These are phyloP conservation scores for Atlantisia rogersi DNA, from an alignment of 2,113 vertebrate species.

Conservation along the genomic window DNA sequence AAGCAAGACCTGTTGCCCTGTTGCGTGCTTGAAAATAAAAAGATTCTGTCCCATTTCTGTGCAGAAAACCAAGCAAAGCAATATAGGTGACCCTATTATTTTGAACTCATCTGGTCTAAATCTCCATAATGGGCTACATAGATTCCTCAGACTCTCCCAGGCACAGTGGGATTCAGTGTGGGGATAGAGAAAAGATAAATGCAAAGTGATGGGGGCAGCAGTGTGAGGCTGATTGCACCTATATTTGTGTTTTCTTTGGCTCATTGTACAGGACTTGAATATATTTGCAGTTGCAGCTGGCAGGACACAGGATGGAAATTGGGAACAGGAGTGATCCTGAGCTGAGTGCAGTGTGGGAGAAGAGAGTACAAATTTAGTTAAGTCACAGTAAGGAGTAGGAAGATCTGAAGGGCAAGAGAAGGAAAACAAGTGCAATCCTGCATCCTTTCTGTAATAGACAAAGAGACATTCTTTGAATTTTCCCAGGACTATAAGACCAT, in stretches of 20 bases:
- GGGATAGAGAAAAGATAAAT: neutral
- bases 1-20: neutral
- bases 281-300: neutral
- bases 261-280: neutral
- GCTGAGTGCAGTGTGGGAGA: neutral
- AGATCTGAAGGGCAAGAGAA: neutral
- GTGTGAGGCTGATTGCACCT: neutral
- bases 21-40: neutral
- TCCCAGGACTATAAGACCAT: neutral
- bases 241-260: neutral
- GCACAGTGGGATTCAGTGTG: neutral
- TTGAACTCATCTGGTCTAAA: neutral
- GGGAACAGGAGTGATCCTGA: neutral
- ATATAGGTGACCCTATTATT: neutral
- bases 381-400: neutral
- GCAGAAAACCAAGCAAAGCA: accelerated
- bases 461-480: neutral
- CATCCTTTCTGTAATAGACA: neutral
- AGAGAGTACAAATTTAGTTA: neutral
- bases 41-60: neutral
- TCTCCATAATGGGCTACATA: neutral
- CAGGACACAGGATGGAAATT: neutral
- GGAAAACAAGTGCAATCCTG: neutral
- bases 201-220: neutral
- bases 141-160: neutral